These are phyloP conservation scores for Gobionotothen gibberifrons DNA, from an alignment of 2,797 vertebrate species.

Conservation along the genomic window DNA sequence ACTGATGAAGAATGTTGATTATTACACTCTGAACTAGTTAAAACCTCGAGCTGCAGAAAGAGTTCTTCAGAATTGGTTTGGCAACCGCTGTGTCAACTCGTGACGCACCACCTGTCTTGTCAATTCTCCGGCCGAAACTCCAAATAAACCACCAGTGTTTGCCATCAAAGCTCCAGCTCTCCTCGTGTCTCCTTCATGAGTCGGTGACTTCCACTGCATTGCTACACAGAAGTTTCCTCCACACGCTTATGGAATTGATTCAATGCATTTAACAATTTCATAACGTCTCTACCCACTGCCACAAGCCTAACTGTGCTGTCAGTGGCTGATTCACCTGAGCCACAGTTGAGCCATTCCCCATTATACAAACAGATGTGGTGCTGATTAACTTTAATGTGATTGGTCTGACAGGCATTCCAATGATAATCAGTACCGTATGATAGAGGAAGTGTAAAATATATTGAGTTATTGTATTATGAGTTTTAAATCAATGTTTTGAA, in stretches of 20 bases:
- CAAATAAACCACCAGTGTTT: no score
- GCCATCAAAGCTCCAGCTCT: no score
- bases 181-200: no score
- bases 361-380: constrained; percentile 18
- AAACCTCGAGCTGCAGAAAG: no score
- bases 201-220: no score
- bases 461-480: constrained; percentile 29
- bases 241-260: constrained; percentile 14
- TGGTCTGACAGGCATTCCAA: constrained; percentile 41
- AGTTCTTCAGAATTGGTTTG: no score
- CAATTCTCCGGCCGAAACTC: no score
- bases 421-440: constrained; percentile 27
- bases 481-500: constrained; percentile 38
- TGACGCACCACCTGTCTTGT: no score
- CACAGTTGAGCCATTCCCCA: constrained; percentile 9
- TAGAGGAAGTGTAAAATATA: constrained; percentile 12
- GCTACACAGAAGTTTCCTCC: no score
- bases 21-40: no score
- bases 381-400: constrained; percentile 55
- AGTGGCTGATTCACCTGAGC: constrained; percentile 27
- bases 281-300: constrained; percentile 3
- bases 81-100: no score
- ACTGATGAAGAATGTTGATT: no score
- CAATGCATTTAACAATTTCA: constrained; percentile 16
- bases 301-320: constrained; percentile 19